Conservation (phyloP, 1,140 invertebrate genomes). For the Drosophila quadrilineata region DNA sequence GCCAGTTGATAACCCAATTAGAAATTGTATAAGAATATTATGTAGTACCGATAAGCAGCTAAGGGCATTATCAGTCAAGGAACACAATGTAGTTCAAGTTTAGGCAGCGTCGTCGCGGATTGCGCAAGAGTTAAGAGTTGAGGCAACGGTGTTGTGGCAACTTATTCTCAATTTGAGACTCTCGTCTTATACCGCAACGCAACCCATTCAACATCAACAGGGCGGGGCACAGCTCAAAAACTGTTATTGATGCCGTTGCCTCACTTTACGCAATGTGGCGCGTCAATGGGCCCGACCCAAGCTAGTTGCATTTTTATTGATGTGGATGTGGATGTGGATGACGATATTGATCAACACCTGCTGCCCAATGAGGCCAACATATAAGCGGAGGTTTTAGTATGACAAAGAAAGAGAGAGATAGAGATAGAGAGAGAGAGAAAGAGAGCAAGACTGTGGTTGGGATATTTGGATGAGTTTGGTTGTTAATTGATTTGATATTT, state of each 20-base stretch:
- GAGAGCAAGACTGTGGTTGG: conserved; percentile 1
- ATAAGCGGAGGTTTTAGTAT: no score
- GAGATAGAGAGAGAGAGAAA: not conserved
- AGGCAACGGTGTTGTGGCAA: not conserved
- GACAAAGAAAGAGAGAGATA: not conserved
- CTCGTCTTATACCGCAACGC: no score
- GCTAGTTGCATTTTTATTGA: conserved; percentile 69
- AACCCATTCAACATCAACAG: no score
- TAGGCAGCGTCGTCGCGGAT: conserved; percentile 41
- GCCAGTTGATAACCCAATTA: conserved; percentile 52
- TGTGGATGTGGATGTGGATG: no score
- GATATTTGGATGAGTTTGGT: conserved; percentile 23
- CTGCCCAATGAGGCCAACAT: conserved; percentile 66
- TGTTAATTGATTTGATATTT: conserved; percentile 73
- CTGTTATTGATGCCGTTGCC: not conserved
- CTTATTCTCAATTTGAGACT: conserved; percentile 35
- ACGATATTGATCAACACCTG: no score
- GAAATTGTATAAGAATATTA: no score
- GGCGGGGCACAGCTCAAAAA: conserved; percentile 8
- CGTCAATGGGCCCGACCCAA: conserved; percentile 22
- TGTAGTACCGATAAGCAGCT: conserved; percentile 24
- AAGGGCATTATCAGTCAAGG: conserved; percentile 52
- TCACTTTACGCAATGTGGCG: conserved; percentile 41
- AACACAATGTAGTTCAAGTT: conserved; percentile 51
- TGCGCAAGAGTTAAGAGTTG: conserved; percentile 44